Conservation (phyloP, 2,888 invertebrate genomes). For the Calameuta filiformis region DNA sequence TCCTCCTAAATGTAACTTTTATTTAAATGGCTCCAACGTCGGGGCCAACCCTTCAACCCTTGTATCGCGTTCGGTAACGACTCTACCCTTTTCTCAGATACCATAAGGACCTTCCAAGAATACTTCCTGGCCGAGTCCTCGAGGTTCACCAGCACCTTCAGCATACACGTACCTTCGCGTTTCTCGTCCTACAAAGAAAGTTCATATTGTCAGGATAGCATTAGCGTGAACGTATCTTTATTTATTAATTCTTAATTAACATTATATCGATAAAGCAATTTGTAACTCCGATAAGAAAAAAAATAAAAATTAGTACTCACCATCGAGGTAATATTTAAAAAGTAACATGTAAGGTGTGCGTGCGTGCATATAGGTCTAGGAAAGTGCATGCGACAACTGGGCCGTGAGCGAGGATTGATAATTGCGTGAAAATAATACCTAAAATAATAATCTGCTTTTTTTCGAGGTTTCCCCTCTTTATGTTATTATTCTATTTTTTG, state of each 20-base stretch:
- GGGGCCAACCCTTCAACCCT: constrained; percentile 61
- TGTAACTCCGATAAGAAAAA: neutral
- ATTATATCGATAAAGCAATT: neutral
- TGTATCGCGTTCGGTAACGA: constrained; percentile 53
- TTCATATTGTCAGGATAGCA: neutral
- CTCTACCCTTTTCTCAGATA: constrained; percentile 48
- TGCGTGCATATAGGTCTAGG: constrained; percentile 42
- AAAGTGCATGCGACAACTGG: constrained; percentile 38
- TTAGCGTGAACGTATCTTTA: neutral
- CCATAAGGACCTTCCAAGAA: constrained; percentile 57
- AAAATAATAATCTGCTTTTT: neutral
- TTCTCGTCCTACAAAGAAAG: constrained; percentile 36
- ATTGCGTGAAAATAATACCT: constrained; percentile 12
- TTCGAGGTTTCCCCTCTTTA: neutral
- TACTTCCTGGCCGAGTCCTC: constrained; percentile 36
- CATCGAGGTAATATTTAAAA: constrained; percentile 45
- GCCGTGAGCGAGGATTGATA: constrained; percentile 24
- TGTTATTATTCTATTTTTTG: neutral
- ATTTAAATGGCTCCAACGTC: constrained; percentile 58
- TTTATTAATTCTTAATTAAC: neutral
- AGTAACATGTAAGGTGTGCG: constrained; percentile 36
- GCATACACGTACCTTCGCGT: constrained; percentile 53
- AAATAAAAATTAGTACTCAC: constrained; percentile 41
- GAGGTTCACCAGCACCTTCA: constrained; percentile 36
- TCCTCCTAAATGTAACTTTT: constrained; percentile 56